Evolutionary conservation across 2,113 vertebrate species (phyloP), one percentile per base, ranked within the genome.

Genomic region (Rhegmatorhina hoffmannsi): DNA sequence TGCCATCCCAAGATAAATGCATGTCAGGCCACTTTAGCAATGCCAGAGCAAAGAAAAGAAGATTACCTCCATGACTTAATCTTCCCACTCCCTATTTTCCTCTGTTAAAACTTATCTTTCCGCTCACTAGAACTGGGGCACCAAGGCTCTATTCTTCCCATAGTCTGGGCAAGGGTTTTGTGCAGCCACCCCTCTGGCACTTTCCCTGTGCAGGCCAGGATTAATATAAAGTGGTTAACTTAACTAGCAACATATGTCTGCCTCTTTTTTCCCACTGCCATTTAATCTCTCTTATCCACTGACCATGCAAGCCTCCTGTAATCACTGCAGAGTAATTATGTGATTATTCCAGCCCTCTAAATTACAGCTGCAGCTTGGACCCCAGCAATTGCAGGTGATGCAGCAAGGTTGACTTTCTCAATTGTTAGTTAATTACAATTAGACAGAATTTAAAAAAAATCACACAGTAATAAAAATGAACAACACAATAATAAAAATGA

Each of bases 331-430:
- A 93, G 76, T 96, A 96, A 97, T 97, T 96, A 96, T 79, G 94
- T 94, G 92, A 97, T 97, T 97, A 97, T 95, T 94, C 77, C 93
- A 95, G 76, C 86, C 88, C 88, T 97, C 90, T 94, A 96, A 97
- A 97, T 96, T 97, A 93, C 88, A 95, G 94, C 76, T 93, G 83
- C 66, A 78, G 73, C 36, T 75, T 87, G 86, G 93, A 95, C 96
- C 89, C 83, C 53, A 96, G 92, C 92, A 97, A 96, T 76, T 82
- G 93, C 13, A 43, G 88, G 86, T 95, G 95, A 96, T 64, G 66
- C 89, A 93, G 90, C 62, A 60, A 90, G 88, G 66, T 58, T 78
- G 83, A 78, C 73, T 94, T 87, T 78, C 69, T 90, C 93, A 86
- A 79, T 62, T 87, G 60, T 78, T 87, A 84, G 85, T 90, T 96